Base-by-base conservation (phyloP, 2,797 vertebrate genomes). In the Eptatretus atami region DNA sequence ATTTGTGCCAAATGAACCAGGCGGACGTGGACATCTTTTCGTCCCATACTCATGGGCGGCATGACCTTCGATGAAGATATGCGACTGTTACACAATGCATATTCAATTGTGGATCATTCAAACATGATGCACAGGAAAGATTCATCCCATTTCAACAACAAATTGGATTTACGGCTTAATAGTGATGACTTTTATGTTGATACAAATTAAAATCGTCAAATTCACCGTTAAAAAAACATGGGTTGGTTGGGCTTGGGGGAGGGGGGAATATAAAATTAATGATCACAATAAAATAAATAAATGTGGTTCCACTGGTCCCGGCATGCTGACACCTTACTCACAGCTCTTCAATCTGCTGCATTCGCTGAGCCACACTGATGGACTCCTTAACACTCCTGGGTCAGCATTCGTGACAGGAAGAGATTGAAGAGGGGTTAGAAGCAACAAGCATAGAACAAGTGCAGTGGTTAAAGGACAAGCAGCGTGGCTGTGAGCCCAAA, bases 301-400 rank as follows among this genome's bases (percentile, higher is more conserved):
- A 24, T 12, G 11, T 15, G 55, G 55, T 15, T 15, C 55, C 9
- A 24, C 55, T 10, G 55, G 15, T 15, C 15, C 15, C 15, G 55
- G 3, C 15, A 24, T 15, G 15, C 15, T n/a, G 15, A 60, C 15
- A 64, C 78, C 78, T 80, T 96, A 98, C 92, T 98, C 84, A 96
- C 92, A 98, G 84, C 83, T 98, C 92, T 80, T 88, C 84, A 76
- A 98, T 87, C 90, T 95, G 90, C 80, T 88, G 87, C 88, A 94
- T 96, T 80, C 92, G 92, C 70, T 90, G 82, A 81, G 90, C 95
- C 66, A 98, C 92, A 73, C 92, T 98, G 84, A 86, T 86, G 74
- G 80, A 79, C 77, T 98, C 92, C 84, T 95, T 98, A 77, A 83
- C 55, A 12, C 55, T 60, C 55, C 55, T 60, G 55, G 24, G 15